Base-by-base conservation (phyloP, 2,888 invertebrate genomes). In the Scaptomyza cyrtandrae region DNA sequence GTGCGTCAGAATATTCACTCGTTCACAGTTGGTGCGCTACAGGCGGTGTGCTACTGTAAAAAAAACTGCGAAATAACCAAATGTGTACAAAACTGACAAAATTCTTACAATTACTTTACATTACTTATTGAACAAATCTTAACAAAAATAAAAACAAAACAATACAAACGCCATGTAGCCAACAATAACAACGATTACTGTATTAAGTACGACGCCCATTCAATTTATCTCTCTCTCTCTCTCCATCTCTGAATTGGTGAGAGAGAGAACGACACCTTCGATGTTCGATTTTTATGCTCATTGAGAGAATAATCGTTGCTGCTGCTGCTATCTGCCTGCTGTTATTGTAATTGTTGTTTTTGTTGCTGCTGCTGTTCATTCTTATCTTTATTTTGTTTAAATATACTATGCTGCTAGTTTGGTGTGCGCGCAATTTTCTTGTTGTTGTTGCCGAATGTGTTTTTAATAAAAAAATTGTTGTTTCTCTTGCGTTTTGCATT, bases 151-250 rank as follows among this genome's bases (percentile, higher is more conserved):
- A 64, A 66, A 67, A 59, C 29, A 62, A 73, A 65, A 54, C 56
- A 67, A 54, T 48, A 27, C 37, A 39, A 52, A 45, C 16, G 29
- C 59, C 57, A 48, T 54, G 60, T 43, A 62, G 73, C 49, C 37
- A 63, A 37, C 24, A 75, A 46, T 62, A 67, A 48, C 57, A 65
- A 50, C 72, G 69, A 62, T 35, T 56, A 54, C 63, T 78, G 58
- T 45, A 49, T 57, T 53, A 66, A 75, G 61, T 66, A 65, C 78
- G 79, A 80, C 80, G 82, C 83, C 83, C 83, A 74, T 69, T 61
- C 64, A 39, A 14, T 39, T 43, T 31, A 49, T 68, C 19, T 60
- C 41, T 52, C 50, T 50, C 11, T 41, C 37, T 41, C 16, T 41
- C 29, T 19, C 33, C 35, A 27, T 41, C 16, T 41, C 29, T 44